Evolutionary conservation across 2,888 invertebrate species (phyloP).

Genomic region (Cephus rjabovi): DNA sequence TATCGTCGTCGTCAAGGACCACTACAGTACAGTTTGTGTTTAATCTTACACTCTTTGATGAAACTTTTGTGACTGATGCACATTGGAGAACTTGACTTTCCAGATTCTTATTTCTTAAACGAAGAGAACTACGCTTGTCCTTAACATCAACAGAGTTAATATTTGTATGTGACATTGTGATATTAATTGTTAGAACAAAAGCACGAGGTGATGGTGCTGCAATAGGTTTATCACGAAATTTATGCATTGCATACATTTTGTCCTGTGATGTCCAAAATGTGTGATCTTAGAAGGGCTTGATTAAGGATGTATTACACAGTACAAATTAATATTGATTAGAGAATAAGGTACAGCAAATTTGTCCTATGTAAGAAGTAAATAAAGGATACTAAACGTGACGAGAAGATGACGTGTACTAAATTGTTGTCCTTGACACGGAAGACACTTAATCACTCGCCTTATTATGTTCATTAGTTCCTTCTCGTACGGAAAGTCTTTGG

Average conservation of each 20-base stretch:
- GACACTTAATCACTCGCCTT: slow-evolving; percentile 56
- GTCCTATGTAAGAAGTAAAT: neutral
- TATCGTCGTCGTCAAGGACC: neutral
- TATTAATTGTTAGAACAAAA: slow-evolving; percentile 54
- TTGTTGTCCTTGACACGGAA: slow-evolving; percentile 57
- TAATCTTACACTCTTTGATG: neutral
- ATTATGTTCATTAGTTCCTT: slow-evolving; percentile 61
- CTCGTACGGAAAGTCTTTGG: slow-evolving; percentile 46
- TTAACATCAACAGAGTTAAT: neutral
- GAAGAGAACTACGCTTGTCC: neutral
- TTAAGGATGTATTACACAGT: neutral
- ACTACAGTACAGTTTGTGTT: neutral
- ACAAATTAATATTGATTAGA: neutral
- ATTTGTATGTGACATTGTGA: slow-evolving; percentile 1
- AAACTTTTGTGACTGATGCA: neutral
- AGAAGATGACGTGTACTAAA: slow-evolving; percentile 58
- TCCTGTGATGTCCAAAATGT: slow-evolving; percentile 60
- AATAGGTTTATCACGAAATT: slow-evolving; percentile 51
- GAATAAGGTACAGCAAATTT: neutral
- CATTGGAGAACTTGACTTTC: neutral
- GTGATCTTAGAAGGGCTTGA: slow-evolving; percentile 39
- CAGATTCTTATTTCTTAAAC: neutral
- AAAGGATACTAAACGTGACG: slow-evolving; percentile 61
- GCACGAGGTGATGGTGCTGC: slow-evolving; percentile 53
- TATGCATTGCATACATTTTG: slow-evolving; percentile 59